phyloP scores from a whole-genome alignment of 2,113 vertebrate genomes.

The Pyrgilauda ruficollis region DNA sequence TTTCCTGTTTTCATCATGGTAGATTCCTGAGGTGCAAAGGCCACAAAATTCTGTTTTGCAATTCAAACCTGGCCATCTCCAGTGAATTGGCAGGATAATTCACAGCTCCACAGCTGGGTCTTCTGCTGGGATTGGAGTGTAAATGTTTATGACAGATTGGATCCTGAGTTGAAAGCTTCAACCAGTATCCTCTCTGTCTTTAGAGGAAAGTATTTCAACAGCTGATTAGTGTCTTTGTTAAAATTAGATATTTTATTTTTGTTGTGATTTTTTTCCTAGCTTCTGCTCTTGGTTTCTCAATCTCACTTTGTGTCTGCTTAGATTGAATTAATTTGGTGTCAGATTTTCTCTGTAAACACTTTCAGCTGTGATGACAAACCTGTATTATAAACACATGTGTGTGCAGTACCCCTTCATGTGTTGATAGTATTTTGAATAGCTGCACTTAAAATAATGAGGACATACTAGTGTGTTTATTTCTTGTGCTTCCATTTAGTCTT shows the following conservation, averaged over 20 bases:
- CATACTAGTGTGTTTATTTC: not conserved
- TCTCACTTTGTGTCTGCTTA: not conserved
- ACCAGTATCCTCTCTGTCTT: not conserved
- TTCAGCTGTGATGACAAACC: not conserved
- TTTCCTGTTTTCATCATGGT: not conserved
- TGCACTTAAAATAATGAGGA: not conserved
- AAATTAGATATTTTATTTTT: not conserved
- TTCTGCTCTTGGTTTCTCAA: not conserved
- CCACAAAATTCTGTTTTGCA: not conserved
- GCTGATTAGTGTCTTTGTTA: not conserved
- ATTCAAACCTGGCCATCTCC: not conserved
- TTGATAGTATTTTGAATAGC: not conserved
- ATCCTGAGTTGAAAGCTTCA: not conserved
- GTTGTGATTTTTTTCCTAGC: not conserved
- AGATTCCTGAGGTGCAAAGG: not conserved
- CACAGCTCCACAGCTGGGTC: not conserved
- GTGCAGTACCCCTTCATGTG: not conserved
- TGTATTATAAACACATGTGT: not conserved
- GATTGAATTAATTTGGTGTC: constrained; percentile 20
- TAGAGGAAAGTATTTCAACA: not conserved
- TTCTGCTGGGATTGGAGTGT: not conserved
- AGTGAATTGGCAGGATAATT: not conserved
- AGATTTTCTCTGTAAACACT: not conserved
- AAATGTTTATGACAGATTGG: not conserved
- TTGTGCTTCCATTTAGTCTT: not conserved